Evolutionary conservation across 2,888 invertebrate genomes (phyloP).

Genomic region (Arenicola marina): DNA sequence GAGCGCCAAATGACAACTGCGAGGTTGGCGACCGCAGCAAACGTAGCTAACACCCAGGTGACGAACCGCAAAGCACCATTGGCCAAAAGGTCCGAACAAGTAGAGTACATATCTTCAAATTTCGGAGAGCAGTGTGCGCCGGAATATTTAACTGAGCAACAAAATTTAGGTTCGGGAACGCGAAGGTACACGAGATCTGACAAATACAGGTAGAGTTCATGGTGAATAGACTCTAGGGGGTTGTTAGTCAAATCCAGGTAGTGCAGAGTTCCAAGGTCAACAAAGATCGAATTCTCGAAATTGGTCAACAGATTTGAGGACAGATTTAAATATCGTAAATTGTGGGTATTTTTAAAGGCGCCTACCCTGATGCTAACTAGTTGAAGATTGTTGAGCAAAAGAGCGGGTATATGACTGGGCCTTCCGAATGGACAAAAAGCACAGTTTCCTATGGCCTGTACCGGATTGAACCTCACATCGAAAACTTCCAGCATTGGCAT

Average conservation of each 20-base stretch:
- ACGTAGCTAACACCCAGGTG: conserved; percentile 69
- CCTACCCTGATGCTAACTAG: neutral
- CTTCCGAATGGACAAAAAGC: no score
- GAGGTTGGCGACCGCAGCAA: conserved; percentile 68
- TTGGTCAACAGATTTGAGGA: neutral
- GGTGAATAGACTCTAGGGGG: neutral
- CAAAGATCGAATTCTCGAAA: neutral
- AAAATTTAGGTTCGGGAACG: conserved; percentile 44
- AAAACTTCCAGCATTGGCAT: no score
- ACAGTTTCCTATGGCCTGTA: no score
- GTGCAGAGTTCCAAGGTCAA: neutral
- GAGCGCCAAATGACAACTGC: conserved; percentile 62
- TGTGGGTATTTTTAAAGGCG: neutral
- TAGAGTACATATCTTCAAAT: conserved; percentile 19
- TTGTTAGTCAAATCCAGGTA: conserved; percentile 14
- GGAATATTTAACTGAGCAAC: conserved; percentile 48
- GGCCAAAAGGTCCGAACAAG: conserved; percentile 25
- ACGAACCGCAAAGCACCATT: conserved; percentile 52
- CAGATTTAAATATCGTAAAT: neutral
- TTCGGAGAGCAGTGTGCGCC: conserved; percentile 14
- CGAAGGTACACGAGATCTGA: conserved; percentile 9
- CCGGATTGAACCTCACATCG: no score
- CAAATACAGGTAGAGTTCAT: conserved; percentile 13
- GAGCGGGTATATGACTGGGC: no score
- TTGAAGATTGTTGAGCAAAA: no score